Evolutionary conservation across 1,140 invertebrate genomes (phyloP).

Genomic region (Procambarus clarkii): DNA sequence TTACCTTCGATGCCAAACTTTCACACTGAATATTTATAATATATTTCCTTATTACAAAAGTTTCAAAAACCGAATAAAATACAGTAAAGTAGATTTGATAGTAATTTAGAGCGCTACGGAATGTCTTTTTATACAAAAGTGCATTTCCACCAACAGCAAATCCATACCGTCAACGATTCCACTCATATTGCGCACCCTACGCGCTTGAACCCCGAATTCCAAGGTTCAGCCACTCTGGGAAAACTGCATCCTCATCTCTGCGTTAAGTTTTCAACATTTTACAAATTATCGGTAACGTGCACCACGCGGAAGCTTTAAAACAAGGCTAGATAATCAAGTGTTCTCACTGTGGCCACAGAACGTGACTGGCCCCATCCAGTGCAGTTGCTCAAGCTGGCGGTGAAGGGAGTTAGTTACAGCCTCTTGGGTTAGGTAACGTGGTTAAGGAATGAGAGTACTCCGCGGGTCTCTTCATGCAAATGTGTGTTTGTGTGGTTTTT

Average conservation of each 20-base stretch:
- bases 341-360: neutral
- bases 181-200: no score
- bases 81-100: neutral
- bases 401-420: slow-evolving; percentile 2
- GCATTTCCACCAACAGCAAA: no score
- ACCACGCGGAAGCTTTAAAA: neutral
- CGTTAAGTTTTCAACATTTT: neutral
- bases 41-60: no score
- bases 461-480: no score
- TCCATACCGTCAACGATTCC: no score
- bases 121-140: no score
- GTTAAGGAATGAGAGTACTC: neutral
- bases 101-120: neutral
- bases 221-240: neutral
- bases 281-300: neutral
- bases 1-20: no score
- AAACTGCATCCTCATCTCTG: neutral
- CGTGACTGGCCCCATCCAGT: neutral
- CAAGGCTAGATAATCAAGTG: neutral
- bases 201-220: neutral
- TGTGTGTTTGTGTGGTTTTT: no score
- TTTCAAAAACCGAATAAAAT: no score
- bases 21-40: no score
- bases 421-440: neutral
- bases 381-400: neutral